Conservation (phyloP, 1,140 invertebrate genomes). For the Aphelinus certus region DNA sequence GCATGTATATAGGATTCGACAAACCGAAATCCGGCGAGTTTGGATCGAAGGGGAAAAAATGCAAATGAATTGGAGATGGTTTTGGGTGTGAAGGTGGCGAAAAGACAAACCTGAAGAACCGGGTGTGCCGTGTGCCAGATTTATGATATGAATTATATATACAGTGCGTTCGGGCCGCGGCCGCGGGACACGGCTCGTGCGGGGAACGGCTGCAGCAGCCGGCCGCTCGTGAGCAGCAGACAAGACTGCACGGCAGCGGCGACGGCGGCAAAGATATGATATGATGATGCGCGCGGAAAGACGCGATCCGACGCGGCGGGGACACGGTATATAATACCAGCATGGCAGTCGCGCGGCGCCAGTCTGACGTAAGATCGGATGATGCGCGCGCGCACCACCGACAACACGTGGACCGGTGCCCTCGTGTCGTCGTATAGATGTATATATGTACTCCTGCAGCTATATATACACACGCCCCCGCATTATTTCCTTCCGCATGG, state of each 20-base stretch:
- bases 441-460: too few species aligned
- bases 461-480: too few species aligned
- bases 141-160: not conserved
- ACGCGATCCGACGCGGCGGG: not conserved
- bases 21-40: too few species aligned
- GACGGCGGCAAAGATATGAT: not conserved
- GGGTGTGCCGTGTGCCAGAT: not conserved
- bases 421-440: too few species aligned
- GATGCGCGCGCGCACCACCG: constrained; percentile 41
- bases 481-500: too few species aligned
- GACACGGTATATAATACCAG: too few species aligned
- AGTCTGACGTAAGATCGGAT: constrained; percentile 54
- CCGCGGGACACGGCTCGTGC: not conserved
- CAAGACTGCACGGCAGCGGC: not conserved
- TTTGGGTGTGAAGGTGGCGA: too few species aligned
- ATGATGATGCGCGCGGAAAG: not conserved
- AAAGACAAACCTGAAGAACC: not conserved
- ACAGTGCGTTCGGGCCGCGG: not conserved
- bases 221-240: not conserved
- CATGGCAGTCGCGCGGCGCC: not conserved
- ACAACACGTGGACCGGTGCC: constrained; percentile 3
- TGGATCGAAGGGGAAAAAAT: too few species aligned
- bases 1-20: too few species aligned
- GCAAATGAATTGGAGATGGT: too few species aligned
- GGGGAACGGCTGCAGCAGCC: not conserved